A percentile compares a stretch with the other conserved stretches of the same genome.
phyloP scores from a whole-genome alignment of 2,888 invertebrate species.

The Girardia tigrina region DNA sequence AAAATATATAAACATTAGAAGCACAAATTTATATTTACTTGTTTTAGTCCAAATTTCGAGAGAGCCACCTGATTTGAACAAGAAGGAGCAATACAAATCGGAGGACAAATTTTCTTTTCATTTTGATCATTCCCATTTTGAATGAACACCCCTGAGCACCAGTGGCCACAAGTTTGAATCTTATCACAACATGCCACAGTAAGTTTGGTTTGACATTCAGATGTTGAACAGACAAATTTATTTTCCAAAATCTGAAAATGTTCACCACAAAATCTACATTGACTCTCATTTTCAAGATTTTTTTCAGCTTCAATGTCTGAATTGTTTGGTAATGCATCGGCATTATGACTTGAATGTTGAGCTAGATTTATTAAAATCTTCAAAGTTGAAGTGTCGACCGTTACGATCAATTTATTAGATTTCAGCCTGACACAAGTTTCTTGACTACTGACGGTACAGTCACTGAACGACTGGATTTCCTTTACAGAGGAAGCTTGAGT shows the following conservation, averaged over 20 bases:
- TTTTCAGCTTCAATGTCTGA: background rate
- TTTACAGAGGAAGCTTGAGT: background rate
- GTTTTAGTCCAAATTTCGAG: constrained; percentile 39
- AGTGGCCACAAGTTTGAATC: constrained; percentile 71
- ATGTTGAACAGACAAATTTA: constrained; percentile 61
- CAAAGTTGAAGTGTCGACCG: background rate
- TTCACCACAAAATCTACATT: background rate
- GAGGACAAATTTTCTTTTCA: constrained; percentile 67
- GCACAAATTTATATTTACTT: background rate
- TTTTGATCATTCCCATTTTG: constrained; percentile 42
- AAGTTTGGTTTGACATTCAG: constrained; percentile 65
- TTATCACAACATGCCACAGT: constrained; percentile 58
- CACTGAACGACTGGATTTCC: background rate
- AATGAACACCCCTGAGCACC: constrained; percentile 72
- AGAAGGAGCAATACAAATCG: constrained; percentile 71
- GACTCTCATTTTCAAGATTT: background rate
- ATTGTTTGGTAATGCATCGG: background rate
- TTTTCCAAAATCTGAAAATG: background rate
- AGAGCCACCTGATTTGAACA: constrained; percentile 42
- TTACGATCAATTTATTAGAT: background rate
- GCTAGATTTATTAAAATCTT: background rate
- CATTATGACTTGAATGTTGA: background rate
- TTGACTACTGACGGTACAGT: background rate
- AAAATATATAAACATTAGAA: background rate
- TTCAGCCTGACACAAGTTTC: background rate